Evolutionary conservation across 1,140 invertebrate species (phyloP), one percentile per base, ranked within the genome.

Genomic region (Bombus terrestris): DNA sequence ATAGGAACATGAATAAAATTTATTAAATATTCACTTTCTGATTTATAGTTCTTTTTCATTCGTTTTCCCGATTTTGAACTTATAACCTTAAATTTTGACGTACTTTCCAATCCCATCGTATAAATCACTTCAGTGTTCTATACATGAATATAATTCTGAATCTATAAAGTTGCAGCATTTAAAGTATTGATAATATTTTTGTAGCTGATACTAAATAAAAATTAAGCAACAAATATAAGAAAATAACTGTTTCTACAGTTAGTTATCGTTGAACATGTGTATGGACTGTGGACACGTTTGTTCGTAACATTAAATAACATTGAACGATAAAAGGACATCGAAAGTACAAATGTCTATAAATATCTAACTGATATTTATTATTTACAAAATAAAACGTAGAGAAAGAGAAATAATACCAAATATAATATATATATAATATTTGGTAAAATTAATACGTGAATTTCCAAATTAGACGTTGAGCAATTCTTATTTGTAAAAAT

Each of bases 71-170:
- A 72, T 47, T 88, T 86, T n/a, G 79, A 32, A 73, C 72, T 64
- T 41, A 57, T 88, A 88, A 88, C 87, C 87, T 71, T 68, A 78
- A 86, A 68, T 43, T 88, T 62, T 37, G 74, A 73, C 32, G 78
- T 82, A 22, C 8, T 47, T 25, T 86, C 84, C 1, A 74, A 83
- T 0, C 72, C 79, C 87, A 88, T 71, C 8, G 2, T 53, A 53
- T 35, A 28, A 22, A 68, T 69, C 13, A 86, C 37, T 69, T 13
- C 37, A 37, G n/a, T 62, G 22, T 28, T 62, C 15, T 62, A 43
- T 47, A 18, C 57, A n/a, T 28, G 28, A 77, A 83, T 43, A 22
- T 28, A 35, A 35, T n/a, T 41, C 4, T 5, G 18, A 81, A 66
- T 74, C 74, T 81, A 39, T 22, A 13, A 25, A 35, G 6, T 39